These are phyloP conservation scores for Myotis daubentonii DNA, from an alignment of 2,797 vertebrate genomes.

Conservation along the genomic window DNA sequence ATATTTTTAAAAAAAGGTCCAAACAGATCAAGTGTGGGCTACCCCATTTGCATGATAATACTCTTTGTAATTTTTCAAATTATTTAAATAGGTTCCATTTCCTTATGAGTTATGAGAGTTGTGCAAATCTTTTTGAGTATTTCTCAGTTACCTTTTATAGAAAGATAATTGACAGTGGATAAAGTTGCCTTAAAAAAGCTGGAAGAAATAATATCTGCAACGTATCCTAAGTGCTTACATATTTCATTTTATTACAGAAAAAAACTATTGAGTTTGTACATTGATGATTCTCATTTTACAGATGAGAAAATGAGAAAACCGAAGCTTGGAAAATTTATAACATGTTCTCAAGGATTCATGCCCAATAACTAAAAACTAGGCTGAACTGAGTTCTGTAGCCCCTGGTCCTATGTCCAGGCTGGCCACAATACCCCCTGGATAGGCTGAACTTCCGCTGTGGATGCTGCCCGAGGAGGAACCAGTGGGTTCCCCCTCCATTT, in stretches of 20 bases:
- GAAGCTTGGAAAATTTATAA: background rate
- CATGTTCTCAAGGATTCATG: background rate
- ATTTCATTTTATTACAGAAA: background rate
- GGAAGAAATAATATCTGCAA: background rate
- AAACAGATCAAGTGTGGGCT: background rate
- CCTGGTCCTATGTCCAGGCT: background rate
- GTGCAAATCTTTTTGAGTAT: constrained; percentile 1
- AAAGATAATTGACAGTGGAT: background rate
- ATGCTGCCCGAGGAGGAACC: background rate
- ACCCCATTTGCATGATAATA: background rate
- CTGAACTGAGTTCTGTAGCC: background rate
- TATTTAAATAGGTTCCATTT: background rate
- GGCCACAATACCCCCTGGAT: rapidly evolving
- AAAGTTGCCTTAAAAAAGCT: background rate
- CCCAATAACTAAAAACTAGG: background rate
- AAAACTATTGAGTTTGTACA: background rate
- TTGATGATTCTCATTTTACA: background rate
- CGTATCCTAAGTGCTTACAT: background rate
- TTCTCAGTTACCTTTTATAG: background rate
- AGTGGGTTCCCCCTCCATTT: background rate
- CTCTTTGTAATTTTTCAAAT: background rate
- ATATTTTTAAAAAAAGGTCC: background rate
- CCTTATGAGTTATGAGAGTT: background rate
- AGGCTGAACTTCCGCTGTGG: background rate
- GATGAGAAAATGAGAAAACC: background rate